Conservation (phyloP, 1,140 invertebrate species). For the Neotoxoptera formosana region DNA sequence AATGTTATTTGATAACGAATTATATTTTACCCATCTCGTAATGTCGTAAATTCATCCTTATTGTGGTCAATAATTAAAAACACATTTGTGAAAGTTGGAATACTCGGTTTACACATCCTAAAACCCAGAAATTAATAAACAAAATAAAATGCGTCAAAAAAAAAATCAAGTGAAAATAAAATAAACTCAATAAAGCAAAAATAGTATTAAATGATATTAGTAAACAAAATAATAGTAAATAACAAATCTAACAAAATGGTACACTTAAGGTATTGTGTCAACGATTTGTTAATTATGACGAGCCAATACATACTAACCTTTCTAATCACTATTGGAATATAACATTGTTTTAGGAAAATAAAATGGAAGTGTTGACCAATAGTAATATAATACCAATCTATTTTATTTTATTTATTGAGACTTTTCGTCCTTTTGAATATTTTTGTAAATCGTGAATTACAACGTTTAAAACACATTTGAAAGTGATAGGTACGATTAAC, state of each 20-base stretch:
- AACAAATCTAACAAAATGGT: neutral
- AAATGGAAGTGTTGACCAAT: neutral
- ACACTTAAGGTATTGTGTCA: neutral
- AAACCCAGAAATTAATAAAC: neutral
- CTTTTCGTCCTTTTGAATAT: neutral
- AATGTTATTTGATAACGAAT: too few relatives aligned
- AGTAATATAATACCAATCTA: neutral
- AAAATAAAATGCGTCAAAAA: neutral
- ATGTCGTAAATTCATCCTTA: neutral
- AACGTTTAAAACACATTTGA: too few relatives aligned
- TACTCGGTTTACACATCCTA: neutral
- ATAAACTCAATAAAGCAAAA: neutral
- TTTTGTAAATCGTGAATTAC: too few relatives aligned
- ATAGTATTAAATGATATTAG: neutral
- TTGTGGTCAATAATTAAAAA: neutral
- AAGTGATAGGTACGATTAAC: too few relatives aligned
- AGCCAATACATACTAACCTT: neutral
- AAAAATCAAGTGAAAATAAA: neutral
- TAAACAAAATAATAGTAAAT: neutral
- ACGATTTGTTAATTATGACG: neutral
- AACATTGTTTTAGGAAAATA: neutral
- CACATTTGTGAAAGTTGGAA: neutral
- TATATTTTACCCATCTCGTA: too few relatives aligned
- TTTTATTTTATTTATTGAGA: neutral
- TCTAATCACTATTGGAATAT: neutral